Percentiles rank a stretch among this genome's conserved stretches.
These are phyloP conservation scores for Leptodactylus fuscus DNA, from an alignment of 2,113 vertebrate species.

Conservation along the genomic window DNA sequence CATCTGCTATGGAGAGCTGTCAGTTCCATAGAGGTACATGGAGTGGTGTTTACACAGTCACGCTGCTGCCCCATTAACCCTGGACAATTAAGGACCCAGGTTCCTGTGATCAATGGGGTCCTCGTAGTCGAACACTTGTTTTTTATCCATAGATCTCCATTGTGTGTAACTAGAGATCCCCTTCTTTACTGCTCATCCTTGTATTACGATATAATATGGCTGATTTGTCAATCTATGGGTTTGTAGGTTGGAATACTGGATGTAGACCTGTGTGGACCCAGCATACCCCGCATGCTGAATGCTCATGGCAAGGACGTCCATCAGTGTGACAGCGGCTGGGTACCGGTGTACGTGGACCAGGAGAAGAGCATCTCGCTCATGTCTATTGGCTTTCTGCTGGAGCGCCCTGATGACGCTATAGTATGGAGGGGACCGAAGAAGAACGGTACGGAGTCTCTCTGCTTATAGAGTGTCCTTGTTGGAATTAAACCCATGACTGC, in stretches of 20 bases:
- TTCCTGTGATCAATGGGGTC: too few species aligned
- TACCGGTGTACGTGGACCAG: slow-evolving; percentile 85
- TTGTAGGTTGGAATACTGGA: slow-evolving; percentile 93
- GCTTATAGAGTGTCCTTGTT: too few species aligned
- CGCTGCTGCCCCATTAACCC: too few species aligned
- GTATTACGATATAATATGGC: not conserved
- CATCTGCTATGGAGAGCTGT: too few species aligned
- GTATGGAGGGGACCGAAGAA: slow-evolving; percentile 98
- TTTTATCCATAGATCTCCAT: too few species aligned
- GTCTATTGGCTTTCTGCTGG: slow-evolving; percentile 94
- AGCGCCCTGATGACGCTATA: slow-evolving; percentile 87
- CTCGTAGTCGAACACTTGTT: too few species aligned
- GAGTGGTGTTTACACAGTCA: too few species aligned
- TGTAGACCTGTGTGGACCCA: slow-evolving; percentile 93
- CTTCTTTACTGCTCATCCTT: not conserved
- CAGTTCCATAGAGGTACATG: too few species aligned
- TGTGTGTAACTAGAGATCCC: too few species aligned
- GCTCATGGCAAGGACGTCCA: slow-evolving; percentile 81
- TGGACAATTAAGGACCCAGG: too few species aligned
- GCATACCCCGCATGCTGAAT: slow-evolving; percentile 89
- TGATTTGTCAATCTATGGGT: not conserved
- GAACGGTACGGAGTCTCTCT: slow-evolving; percentile 74
- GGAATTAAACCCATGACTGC: too few species aligned
- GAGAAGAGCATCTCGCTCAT: slow-evolving; percentile 86
- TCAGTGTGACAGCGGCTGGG: slow-evolving; percentile 92